phyloP scores from a whole-genome alignment of 1,140 invertebrate species.

The Drosophila asahinai region DNA sequence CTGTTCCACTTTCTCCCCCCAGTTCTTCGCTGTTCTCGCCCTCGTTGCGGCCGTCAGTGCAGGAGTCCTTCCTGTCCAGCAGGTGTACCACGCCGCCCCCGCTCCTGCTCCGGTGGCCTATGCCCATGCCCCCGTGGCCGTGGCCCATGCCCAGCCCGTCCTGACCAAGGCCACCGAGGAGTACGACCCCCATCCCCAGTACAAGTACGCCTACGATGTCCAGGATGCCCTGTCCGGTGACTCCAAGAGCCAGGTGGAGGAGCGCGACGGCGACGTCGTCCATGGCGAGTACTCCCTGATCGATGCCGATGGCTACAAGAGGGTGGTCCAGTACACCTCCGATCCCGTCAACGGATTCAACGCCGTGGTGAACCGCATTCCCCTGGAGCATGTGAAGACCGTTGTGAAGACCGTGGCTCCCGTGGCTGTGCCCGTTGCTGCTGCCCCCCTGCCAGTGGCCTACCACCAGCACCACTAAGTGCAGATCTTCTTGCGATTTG shows the following conservation, averaged over 20 bases:
- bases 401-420: constrained; percentile 70
- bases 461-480: constrained; percentile 67
- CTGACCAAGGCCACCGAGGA: constrained; percentile 69
- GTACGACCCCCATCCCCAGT: constrained; percentile 85
- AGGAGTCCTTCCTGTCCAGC: constrained; percentile 65
- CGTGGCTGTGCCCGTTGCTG: constrained; percentile 58
- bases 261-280: constrained; percentile 87
- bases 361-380: constrained; percentile 84
- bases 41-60: constrained; percentile 68
- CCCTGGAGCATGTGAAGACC: constrained; percentile 74
- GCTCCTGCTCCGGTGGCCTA: constrained; percentile 50
- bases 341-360: constrained; percentile 85
- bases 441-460: constrained; percentile 57
- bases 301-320: constrained; percentile 80
- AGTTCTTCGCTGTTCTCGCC: constrained; percentile 72
- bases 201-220: constrained; percentile 86
- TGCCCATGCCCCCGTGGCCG: constrained; percentile 55
- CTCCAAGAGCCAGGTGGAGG: constrained; percentile 87
- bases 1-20: neutral
- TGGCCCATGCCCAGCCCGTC: constrained; percentile 67
- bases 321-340: constrained; percentile 85
- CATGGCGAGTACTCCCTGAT: constrained; percentile 79
- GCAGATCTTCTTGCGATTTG: constrained; percentile 5
- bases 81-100: constrained; percentile 66
- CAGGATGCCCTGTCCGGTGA: constrained; percentile 87